Percentiles rank a stretch among this genome's conserved stretches.
Evolutionary conservation across 2,113 vertebrate genomes (phyloP).

Genomic region (Pseudopipra pipra): DNA sequence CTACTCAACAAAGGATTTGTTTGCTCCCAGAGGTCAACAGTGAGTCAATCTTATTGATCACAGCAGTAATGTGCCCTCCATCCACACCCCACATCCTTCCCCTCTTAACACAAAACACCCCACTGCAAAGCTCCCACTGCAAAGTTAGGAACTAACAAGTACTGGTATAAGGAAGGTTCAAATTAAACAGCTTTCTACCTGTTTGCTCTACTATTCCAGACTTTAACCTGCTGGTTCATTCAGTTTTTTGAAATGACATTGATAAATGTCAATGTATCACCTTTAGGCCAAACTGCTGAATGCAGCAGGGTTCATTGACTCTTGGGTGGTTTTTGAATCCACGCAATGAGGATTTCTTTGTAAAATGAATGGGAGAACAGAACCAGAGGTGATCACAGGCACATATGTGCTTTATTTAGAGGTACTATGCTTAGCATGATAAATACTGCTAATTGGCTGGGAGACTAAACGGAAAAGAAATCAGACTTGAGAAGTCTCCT

Average conservation of each 20-base stretch:
- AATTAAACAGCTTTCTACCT: not conserved
- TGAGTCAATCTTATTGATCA: not conserved
- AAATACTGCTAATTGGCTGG: not conserved
- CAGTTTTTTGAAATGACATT: not conserved
- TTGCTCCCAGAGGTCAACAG: not conserved
- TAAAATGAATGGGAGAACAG: not conserved
- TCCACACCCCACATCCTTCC: not conserved
- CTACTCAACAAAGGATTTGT: not conserved
- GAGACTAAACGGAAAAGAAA: not conserved
- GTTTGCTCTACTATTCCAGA: not conserved
- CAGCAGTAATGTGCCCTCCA: not conserved
- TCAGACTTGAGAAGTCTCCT: not conserved
- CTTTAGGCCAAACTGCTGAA: not conserved
- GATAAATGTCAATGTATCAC: not conserved
- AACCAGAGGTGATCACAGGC: not conserved
- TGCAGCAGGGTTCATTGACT: not conserved
- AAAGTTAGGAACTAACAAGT: not conserved
- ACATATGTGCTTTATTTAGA: not conserved
- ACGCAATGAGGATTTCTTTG: not conserved
- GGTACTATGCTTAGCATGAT: not conserved
- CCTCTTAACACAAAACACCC: not conserved
- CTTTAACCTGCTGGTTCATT: not conserved
- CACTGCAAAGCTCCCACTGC: not conserved
- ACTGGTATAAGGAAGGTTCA: not conserved
- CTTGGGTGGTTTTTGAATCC: not conserved